Evolutionary conservation across 2,797 vertebrate species (phyloP).

Genomic region (Liparis tanakae): DNA sequence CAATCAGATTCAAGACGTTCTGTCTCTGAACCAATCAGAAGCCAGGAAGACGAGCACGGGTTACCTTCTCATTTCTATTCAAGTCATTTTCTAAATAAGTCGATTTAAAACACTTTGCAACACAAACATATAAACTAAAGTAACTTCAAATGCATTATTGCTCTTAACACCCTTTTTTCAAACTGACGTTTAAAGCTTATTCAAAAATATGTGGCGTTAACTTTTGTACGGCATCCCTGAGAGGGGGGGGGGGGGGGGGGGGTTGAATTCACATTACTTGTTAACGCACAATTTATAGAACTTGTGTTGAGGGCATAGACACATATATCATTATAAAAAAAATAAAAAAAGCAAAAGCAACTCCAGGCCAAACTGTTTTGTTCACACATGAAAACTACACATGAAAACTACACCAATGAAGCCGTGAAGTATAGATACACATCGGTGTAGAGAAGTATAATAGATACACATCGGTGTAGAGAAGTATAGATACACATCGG

Average conservation of each 20-base stretch:
- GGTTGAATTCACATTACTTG: neutral
- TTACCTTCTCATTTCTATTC: neutral
- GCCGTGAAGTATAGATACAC: conserved; percentile 25
- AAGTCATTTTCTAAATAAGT: neutral
- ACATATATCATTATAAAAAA: neutral
- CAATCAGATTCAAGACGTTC: neutral
- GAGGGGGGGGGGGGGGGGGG: too few species aligned
- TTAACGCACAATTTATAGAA: neutral
- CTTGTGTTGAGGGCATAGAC: neutral
- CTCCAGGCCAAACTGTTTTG: too few species aligned
- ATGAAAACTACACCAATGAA: too few species aligned
- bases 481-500: conserved; percentile 25
- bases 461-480: too few species aligned
- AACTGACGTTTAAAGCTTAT: neutral
- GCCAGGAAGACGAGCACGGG: neutral
- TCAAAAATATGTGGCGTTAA: neutral
- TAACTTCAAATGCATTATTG: neutral
- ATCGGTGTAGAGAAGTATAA: too few species aligned
- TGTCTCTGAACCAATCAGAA: neutral
- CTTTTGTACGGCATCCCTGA: too few species aligned
- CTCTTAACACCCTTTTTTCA: neutral
- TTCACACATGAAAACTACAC: neutral
- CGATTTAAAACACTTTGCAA: neutral
- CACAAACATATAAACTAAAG: neutral
- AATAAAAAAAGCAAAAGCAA: neutral